These are phyloP conservation scores for Cerastis leucographa DNA, from an alignment of 2,888 invertebrate genomes.

Conservation along the genomic window DNA sequence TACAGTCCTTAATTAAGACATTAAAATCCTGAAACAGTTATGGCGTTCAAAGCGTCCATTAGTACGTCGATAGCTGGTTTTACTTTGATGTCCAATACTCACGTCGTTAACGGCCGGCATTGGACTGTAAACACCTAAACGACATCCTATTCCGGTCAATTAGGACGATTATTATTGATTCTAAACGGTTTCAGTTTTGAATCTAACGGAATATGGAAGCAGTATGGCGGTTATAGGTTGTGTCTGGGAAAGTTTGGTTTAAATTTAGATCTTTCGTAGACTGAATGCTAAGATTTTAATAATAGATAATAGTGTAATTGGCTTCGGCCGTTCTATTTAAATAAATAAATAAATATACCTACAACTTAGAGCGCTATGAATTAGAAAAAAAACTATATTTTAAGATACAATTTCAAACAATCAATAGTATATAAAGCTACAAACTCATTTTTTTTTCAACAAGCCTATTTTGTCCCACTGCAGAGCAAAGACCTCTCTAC, in stretches of 20 bases:
- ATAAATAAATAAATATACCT: not conserved
- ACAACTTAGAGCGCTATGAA: not conserved
- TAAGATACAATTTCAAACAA: not conserved
- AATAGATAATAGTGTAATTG: too few species aligned
- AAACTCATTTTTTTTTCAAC: not conserved
- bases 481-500: not conserved
- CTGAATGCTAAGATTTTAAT: not conserved
- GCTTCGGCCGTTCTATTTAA: too few species aligned
- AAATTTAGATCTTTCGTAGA: not conserved
- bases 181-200: slow-evolving; percentile 57
- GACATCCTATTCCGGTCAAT: slow-evolving; percentile 73
- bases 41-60: slow-evolving; percentile 79
- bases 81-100: slow-evolving; percentile 75
- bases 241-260: slow-evolving; percentile 10
- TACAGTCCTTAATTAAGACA: slow-evolving; percentile 78
- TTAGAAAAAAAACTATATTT: not conserved
- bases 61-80: slow-evolving; percentile 53
- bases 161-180: slow-evolving; percentile 56
- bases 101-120: slow-evolving; percentile 67
- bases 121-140: slow-evolving; percentile 73
- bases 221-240: slow-evolving; percentile 42
- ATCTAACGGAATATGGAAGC: slow-evolving; percentile 42
- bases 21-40: slow-evolving; percentile 75
- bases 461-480: not conserved
- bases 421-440: not conserved